Evolutionary conservation across 2,888 invertebrate species (phyloP).

Genomic region (Meiosimyza decipiens): DNA sequence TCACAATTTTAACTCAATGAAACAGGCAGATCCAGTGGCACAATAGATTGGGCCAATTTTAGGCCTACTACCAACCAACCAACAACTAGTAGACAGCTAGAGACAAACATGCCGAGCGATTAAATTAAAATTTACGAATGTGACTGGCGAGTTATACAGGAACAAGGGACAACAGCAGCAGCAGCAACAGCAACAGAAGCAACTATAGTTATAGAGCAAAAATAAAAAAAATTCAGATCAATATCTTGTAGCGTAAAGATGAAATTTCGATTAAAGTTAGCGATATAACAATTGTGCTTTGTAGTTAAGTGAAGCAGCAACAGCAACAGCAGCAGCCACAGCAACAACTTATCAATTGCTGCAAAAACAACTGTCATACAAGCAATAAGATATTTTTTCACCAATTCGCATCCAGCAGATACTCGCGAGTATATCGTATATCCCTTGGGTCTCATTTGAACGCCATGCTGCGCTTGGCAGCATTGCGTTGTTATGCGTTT

Average conservation of each 20-base stretch:
- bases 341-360: conserved; percentile 30
- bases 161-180: conserved; percentile 3
- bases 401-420: conserved; percentile 16
- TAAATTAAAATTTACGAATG: conserved; percentile 44
- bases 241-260: conserved; percentile 34
- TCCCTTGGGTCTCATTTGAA: conserved; percentile 40
- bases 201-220: background rate
- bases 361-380: conserved; percentile 42
- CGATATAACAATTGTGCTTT: background rate
- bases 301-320: background rate
- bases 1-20: conserved; percentile 36
- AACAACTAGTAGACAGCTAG: background rate
- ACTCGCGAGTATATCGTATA: conserved; percentile 12
- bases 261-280: conserved; percentile 14
- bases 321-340: conserved; percentile 17
- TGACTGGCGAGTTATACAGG: conserved; percentile 17
- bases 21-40: background rate
- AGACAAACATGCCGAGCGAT: conserved; percentile 32
- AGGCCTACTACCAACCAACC: conserved; percentile 15
- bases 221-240: conserved; percentile 32
- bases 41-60: background rate
- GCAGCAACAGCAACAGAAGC: conserved; percentile 4
- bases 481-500: conserved; percentile 12
- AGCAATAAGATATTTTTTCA: conserved; percentile 40
- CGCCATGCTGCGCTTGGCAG: background rate